A percentile compares a stretch with the other conserved stretches of the same genome.
phyloP scores from a whole-genome alignment of 2,888 invertebrate genomes.

The Rhogogaster chlorosoma region DNA sequence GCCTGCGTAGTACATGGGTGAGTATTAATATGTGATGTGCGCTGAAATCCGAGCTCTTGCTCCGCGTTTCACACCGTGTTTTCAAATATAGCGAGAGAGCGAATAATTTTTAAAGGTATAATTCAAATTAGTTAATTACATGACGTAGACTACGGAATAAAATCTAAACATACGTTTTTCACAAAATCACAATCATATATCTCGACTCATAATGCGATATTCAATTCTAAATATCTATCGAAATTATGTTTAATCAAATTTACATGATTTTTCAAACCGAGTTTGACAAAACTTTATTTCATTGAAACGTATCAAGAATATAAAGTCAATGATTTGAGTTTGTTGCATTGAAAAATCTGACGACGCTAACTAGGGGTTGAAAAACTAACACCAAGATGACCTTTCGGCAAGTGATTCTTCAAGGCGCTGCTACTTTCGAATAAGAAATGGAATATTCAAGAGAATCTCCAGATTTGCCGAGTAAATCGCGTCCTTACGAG shows the following conservation, averaged over 20 bases:
- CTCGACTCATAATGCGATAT: too few species aligned
- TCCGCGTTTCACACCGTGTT: background rate
- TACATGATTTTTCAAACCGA: too few species aligned
- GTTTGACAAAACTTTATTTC: too few species aligned
- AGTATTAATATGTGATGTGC: background rate
- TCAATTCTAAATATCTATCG: too few species aligned
- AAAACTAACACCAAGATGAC: background rate
- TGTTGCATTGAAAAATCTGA: background rate
- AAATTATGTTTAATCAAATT: too few species aligned
- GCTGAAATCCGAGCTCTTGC: background rate
- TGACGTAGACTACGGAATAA: too few species aligned
- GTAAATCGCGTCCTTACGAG: conserved; percentile 1
- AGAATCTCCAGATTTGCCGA: background rate
- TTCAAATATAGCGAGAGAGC: background rate
- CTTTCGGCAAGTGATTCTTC: background rate
- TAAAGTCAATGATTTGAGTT: background rate
- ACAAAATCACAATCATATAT: too few species aligned
- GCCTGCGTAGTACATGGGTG: too few species aligned
- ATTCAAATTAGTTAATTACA: background rate
- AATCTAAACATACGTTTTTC: background rate
- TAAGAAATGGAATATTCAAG: background rate
- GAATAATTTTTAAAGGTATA: background rate
- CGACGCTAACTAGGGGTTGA: background rate
- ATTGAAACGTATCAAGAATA: background rate
- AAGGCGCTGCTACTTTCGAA: background rate